These are phyloP conservation scores for Suricata suricatta DNA, from an alignment of 2,113 vertebrate species.

Conservation along the genomic window DNA sequence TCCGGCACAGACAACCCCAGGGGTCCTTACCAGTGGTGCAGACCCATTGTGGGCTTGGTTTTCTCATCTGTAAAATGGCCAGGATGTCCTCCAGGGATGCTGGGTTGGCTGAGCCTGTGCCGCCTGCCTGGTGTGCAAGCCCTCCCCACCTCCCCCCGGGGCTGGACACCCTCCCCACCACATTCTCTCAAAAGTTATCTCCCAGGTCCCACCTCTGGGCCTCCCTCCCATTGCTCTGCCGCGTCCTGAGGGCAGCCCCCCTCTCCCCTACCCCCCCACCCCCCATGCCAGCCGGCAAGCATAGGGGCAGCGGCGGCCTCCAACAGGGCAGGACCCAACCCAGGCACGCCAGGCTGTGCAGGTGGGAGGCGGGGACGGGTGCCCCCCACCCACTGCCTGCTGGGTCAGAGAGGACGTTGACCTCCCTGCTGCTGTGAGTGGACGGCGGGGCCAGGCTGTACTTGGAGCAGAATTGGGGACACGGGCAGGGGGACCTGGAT, in stretches of 20 bases:
- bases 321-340: neutral
- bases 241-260: neutral
- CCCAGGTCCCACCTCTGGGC: neutral
- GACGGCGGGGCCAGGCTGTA: neutral
- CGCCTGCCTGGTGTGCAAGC: neutral
- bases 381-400: neutral
- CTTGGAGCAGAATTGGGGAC: neutral
- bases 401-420: neutral
- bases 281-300: neutral
- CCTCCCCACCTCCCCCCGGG: no score
- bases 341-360: rapidly evolving
- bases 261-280: rapidly evolving
- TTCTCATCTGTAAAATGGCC: neutral
- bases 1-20: rapidly evolving
- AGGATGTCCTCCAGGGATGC: no score
- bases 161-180: rapidly evolving
- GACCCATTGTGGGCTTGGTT: neutral
- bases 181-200: neutral
- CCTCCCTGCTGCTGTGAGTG: neutral
- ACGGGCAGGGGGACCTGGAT: neutral
- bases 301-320: neutral
- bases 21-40: neutral
- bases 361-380: neutral
- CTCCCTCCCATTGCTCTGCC: neutral
- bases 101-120: neutral